A percentile compares a stretch with the other conserved stretches of the same genome.
phyloP scores from a whole-genome alignment of 2,113 vertebrate species.

The Panthera tigris region DNA sequence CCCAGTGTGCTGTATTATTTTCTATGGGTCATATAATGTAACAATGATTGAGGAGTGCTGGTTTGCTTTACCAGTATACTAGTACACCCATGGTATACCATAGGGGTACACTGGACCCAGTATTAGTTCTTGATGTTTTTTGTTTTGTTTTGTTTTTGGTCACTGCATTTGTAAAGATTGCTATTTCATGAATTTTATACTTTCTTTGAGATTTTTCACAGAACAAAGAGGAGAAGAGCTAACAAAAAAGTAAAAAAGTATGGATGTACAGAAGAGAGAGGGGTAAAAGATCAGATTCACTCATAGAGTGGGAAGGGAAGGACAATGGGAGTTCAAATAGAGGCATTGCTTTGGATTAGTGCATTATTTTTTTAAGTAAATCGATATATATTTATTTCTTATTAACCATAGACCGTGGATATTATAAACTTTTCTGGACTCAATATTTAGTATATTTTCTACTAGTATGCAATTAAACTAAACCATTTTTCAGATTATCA shows the following conservation, averaged over 20 bases:
- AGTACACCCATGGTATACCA: not conserved
- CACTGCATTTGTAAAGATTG: not conserved
- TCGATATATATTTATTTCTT: not conserved
- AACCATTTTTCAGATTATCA: not conserved
- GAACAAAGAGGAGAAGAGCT: not conserved
- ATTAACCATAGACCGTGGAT: not conserved
- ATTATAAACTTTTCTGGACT: not conserved
- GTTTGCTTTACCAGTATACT: not conserved
- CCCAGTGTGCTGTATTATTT: not conserved
- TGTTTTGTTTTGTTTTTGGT: not conserved
- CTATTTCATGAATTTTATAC: not conserved
- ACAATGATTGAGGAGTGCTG: not conserved
- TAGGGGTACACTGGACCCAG: not conserved
- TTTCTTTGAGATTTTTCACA: not conserved
- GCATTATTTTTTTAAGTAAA: not conserved
- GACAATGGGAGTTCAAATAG: not conserved
- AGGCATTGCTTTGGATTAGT: not conserved
- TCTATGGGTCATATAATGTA: not conserved
- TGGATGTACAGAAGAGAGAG: not conserved
- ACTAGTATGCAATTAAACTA: not conserved
- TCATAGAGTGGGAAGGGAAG: not conserved
- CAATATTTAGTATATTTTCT: not conserved
- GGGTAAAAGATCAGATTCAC: not conserved
- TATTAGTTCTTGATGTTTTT: not conserved
- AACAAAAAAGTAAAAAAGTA: not conserved